phyloP scores from a whole-genome alignment of 2,888 invertebrate species.

The Lepidocyrtoides sp. region DNA sequence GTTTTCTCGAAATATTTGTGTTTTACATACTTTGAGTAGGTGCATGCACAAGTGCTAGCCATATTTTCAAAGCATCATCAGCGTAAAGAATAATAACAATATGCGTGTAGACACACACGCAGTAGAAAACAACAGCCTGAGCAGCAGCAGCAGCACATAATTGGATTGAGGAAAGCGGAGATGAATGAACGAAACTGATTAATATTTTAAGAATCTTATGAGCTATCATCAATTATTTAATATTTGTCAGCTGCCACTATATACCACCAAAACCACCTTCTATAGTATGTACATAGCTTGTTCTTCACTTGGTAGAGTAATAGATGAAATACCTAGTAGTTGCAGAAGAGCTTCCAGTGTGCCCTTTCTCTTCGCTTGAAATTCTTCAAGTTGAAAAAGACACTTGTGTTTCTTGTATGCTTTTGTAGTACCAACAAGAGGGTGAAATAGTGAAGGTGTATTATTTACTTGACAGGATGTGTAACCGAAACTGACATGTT shows the following conservation, averaged over 20 bases:
- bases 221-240: constrained; percentile 71
- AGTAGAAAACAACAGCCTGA: not conserved
- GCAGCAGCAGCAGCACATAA: constrained; percentile 25
- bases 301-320: not conserved
- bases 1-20: not conserved
- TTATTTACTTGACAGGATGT: constrained; percentile 65
- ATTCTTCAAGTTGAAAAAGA: constrained; percentile 29
- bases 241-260: constrained; percentile 75
- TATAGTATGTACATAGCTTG: not conserved
- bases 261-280: constrained; percentile 1
- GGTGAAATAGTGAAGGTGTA: constrained; percentile 22
- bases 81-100: too few relatives aligned
- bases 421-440: not conserved
- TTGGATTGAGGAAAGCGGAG: constrained; percentile 22
- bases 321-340: not conserved
- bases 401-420: constrained; percentile 30
- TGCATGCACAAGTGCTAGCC: not conserved
- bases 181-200: constrained; percentile 68
- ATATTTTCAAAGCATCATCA: too few relatives aligned
- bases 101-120: not conserved
- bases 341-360: not conserved
- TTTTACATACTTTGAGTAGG: not conserved
- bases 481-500: constrained; percentile 73
- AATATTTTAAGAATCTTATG: constrained; percentile 72
- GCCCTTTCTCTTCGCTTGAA: not conserved